Conservation (phyloP, 2,888 invertebrate genomes). For the Drosophila sordidula region DNA sequence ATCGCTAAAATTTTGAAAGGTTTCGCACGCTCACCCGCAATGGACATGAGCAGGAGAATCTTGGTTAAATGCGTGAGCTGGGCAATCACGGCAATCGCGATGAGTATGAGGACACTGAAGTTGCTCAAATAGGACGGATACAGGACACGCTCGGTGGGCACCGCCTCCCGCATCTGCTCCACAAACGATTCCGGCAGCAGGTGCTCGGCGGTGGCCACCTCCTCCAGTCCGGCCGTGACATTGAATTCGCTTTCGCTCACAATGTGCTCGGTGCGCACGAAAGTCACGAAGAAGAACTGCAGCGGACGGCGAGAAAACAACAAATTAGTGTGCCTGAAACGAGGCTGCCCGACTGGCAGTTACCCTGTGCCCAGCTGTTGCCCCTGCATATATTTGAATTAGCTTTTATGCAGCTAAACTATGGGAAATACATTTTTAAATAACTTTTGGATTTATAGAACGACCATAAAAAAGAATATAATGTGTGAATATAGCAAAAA, state of each 20-base stretch:
- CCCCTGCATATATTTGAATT: too few relatives aligned
- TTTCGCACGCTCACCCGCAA: constrained; percentile 85
- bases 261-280: constrained; percentile 75
- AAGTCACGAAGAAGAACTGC: constrained; percentile 71
- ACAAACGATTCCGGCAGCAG: constrained; percentile 69
- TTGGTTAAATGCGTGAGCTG: constrained; percentile 90
- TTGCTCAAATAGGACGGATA: constrained; percentile 91
- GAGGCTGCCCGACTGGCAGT: background rate
- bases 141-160: constrained; percentile 66
- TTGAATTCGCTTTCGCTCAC: constrained; percentile 76
- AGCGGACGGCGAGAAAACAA: background rate
- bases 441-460: too few relatives aligned
- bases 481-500: too few relatives aligned
- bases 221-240: constrained; percentile 63
- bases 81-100: constrained; percentile 90
- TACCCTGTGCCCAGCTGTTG: background rate
- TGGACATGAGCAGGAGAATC: constrained; percentile 87
- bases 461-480: too few relatives aligned
- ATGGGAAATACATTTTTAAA: too few relatives aligned
- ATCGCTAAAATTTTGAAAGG: background rate
- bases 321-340: background rate
- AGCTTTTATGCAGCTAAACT: too few relatives aligned
- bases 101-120: constrained; percentile 89
- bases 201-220: constrained; percentile 65
- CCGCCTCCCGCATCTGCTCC: constrained; percentile 68